Conservation (phyloP, 2,113 vertebrate genomes). For the Phylloscopus trochilus region DNA sequence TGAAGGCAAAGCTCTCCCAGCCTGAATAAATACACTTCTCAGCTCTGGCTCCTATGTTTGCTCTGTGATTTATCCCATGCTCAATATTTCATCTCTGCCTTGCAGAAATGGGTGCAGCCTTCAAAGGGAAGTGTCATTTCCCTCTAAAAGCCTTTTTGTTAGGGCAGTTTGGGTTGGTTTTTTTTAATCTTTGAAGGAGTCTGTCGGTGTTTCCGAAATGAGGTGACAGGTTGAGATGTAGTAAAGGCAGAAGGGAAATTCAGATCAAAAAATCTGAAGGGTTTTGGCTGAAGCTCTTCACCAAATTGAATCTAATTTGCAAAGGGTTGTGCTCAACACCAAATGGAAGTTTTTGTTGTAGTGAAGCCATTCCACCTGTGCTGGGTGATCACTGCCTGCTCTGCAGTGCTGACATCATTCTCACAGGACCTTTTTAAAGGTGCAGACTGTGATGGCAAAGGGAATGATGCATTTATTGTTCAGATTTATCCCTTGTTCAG, state of each 20-base stretch:
- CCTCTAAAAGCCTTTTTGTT: background rate
- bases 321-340: background rate
- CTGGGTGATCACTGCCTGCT: background rate
- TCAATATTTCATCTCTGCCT: background rate
- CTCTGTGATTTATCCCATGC: background rate
- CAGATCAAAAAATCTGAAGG: background rate
- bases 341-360: background rate
- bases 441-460: background rate
- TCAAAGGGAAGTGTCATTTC: fast-evolving
- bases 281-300: background rate
- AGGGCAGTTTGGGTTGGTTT: no score
- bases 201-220: background rate
- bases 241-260: background rate
- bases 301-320: background rate
- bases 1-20: background rate
- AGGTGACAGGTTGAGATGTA: background rate
- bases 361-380: background rate
- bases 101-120: background rate
- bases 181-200: background rate
- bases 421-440: background rate
- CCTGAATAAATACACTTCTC: background rate
- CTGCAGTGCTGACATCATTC: background rate
- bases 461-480: background rate
- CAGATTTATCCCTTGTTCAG: background rate
- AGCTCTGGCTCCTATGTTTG: fast-evolving